A percentile compares a stretch with the other conserved stretches of the same genome.
These are phyloP conservation scores for Enteromius thamalakanensis DNA, from an alignment of 2,797 vertebrate genomes.

Conservation along the genomic window DNA sequence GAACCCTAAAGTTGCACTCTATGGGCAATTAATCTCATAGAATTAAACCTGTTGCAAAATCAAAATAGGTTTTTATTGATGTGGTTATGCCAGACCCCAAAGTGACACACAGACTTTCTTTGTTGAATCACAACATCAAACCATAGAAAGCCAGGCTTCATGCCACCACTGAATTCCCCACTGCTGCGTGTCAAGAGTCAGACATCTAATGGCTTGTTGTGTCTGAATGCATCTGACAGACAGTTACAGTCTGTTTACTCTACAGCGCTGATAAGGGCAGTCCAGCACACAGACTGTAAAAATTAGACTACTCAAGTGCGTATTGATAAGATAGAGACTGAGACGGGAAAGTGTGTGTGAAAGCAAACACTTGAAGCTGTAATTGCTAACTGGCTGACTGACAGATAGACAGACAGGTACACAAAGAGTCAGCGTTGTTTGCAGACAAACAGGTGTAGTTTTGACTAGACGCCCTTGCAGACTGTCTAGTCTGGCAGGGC, in stretches of 20 bases:
- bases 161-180: conserved; percentile 19
- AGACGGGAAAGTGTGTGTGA: not conserved
- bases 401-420: conserved; percentile 33
- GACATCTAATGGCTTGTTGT: conserved; percentile 41
- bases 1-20: not conserved
- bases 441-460: conserved; percentile 51
- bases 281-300: conserved; percentile 6
- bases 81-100: conserved; percentile 8
- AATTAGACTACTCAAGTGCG: not conserved
- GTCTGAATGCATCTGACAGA: conserved; percentile 12
- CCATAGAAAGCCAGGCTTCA: not conserved
- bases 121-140: conserved; percentile 20
- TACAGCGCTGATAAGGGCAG: conserved; percentile 25
- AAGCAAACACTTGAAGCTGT: conserved; percentile 35
- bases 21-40: not conserved
- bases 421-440: conserved; percentile 27
- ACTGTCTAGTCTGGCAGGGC: conserved; percentile 47
- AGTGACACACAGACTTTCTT: conserved; percentile 1
- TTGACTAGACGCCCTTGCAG: conserved; percentile 43
- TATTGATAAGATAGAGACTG: conserved; percentile 11
- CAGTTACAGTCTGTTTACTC: conserved; percentile 35
- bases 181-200: conserved; percentile 30
- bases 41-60: not conserved
- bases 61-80: conserved; percentile 1
- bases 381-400: conserved; percentile 19